Percentiles rank a stretch among this genome's conserved stretches.
Evolutionary conservation across 2,113 vertebrate genomes (phyloP).

Genomic region (Chascanopsetta lugubris): DNA sequence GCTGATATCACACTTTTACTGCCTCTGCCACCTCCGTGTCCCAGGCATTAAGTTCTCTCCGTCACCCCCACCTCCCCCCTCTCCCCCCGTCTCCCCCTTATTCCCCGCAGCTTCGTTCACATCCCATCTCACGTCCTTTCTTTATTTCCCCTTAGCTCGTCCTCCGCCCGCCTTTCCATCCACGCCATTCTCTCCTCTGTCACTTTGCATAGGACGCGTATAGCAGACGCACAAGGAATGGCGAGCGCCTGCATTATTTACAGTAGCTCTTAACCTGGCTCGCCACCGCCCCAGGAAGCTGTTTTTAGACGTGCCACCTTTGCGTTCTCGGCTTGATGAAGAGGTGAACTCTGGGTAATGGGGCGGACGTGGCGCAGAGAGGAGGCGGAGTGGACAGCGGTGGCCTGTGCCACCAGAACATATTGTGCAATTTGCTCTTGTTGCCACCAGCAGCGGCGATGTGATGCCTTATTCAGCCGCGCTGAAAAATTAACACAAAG

Average conservation of each 20-base stretch:
- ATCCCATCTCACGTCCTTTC: not conserved
- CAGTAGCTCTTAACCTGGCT: conserved; percentile 51
- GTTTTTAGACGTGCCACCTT: not conserved
- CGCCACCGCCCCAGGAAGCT: not conserved
- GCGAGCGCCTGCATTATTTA: conserved; percentile 72
- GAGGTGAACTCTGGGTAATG: conserved; percentile 46
- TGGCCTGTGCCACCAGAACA: conserved; percentile 6
- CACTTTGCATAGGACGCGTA: conserved; percentile 26
- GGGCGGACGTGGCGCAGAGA: not conserved
- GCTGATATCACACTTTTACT: conserved; percentile 34
- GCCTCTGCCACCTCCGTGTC: not conserved
- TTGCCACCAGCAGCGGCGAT: not conserved
- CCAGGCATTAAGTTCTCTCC: conserved; percentile 1
- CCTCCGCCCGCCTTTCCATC: conserved; percentile 19
- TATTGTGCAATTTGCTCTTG: not conserved
- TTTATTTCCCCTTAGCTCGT: conserved; percentile 31
- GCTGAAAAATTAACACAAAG: not conserved
- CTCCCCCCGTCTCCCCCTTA: not conserved
- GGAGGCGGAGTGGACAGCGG: not conserved
- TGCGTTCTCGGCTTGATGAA: conserved; percentile 52
- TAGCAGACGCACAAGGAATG: conserved; percentile 5
- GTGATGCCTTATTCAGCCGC: not conserved
- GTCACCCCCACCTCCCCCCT: not conserved
- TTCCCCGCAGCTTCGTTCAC: conserved; percentile 8
- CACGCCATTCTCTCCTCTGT: conserved; percentile 6